Base-by-base conservation (phyloP, 2,888 invertebrate genomes). In the Aspidapion aeneum region DNA sequence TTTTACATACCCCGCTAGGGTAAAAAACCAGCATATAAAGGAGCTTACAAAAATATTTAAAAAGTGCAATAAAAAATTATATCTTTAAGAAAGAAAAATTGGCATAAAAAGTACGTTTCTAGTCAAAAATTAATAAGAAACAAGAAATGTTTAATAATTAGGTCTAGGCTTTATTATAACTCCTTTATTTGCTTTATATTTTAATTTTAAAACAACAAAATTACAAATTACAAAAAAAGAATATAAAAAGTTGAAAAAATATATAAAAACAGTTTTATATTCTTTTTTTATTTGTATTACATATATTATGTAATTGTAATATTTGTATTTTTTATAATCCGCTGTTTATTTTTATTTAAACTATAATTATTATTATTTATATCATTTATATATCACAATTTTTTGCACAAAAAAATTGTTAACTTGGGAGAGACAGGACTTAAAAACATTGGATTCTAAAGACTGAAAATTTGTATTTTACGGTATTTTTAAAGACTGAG, bases 401-500 rank as follows among this genome's bases (percentile, higher is more conserved):
- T 35, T 35, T 7, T 35, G 35, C 35, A 35, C 12, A 35, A 7
- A 35, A n/a, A 52, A 52, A 19, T 52, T 19, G 52, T 18, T 18
- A 18, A 19, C 17, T n/a, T 18, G 52, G 68, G 76, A 76, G 74
- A 73, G 74, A 74, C 76, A 76, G 76, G 76, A 76, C 76, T 76
- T 75, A 35, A 35, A 35, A 35, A 35, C 35, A 68, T 69, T 71
- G 74, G 65, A 70, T 66, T 68, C 67, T 65, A 64, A 71, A 72
- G 70, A 72, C 74, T 72, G 70, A 70, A 73, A 72, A 66, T 72
- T 67, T 67, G 71, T 71, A 70, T 73, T 73, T 75, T 71, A 71
- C 73, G 75, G 76, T 75, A 76, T 76, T 76, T 71, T 72, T 75
- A 72, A 76, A 76, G 76, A 76, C 76, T 76, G 76, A 76, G 70